These are phyloP conservation scores for Hirundichthys speculiger DNA, from an alignment of 2,113 vertebrate genomes.

Conservation along the genomic window DNA sequence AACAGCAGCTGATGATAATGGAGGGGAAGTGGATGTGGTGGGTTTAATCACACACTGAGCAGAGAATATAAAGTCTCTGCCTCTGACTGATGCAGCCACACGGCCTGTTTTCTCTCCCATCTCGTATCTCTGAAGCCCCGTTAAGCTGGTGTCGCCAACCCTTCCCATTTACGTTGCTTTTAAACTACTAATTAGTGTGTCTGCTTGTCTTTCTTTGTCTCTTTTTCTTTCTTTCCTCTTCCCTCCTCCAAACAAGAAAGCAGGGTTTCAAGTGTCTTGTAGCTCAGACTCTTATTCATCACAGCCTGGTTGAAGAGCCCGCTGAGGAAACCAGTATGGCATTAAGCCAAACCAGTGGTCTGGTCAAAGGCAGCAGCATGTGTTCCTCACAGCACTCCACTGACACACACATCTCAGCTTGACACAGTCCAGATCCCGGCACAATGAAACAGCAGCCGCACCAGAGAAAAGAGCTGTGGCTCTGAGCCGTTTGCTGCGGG, in stretches of 20 bases:
- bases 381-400: slow-evolving; percentile 40
- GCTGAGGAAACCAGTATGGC: slow-evolving; percentile 52
- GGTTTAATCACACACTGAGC: slow-evolving; percentile 55
- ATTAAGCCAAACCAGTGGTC: slow-evolving; percentile 50
- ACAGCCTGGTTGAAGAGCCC: slow-evolving; percentile 30
- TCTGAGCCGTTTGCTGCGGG: neutral
- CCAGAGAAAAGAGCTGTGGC: slow-evolving; percentile 26
- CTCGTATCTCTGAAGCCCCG: neutral
- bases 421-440: slow-evolving; percentile 50
- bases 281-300: slow-evolving; percentile 50
- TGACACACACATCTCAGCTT: slow-evolving; percentile 20
- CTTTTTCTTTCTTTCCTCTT: slow-evolving; percentile 17
- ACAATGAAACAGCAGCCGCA: slow-evolving; percentile 13
- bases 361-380: slow-evolving; percentile 54
- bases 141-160: neutral
- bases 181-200: neutral
- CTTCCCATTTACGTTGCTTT: neutral
- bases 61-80: slow-evolving; percentile 33
- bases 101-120: neutral
- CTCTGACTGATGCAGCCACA: slow-evolving; percentile 40
- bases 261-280: slow-evolving; percentile 54
- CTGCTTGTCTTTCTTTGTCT: neutral
- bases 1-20: slow-evolving; percentile 56
- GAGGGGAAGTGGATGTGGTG: slow-evolving; percentile 72
- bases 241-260: slow-evolving; percentile 19